Evolutionary conservation across 2,797 vertebrate genomes (phyloP), one percentile per base, ranked within the genome.

Genomic region (Thaleichthys pacificus): DNA sequence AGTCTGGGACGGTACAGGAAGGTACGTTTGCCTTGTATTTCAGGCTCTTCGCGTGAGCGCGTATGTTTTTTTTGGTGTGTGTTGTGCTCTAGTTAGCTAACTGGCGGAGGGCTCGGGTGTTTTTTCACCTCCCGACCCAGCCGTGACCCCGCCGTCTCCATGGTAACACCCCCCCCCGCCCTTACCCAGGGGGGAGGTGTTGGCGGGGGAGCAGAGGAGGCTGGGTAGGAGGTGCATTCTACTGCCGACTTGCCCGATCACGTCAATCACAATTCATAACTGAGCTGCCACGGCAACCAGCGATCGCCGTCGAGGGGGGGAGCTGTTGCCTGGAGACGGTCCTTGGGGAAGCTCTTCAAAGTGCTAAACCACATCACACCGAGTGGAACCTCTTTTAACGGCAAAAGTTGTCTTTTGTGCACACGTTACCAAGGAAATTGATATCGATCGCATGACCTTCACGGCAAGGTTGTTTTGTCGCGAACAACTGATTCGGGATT

Each of bases 111-210:
- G 21, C 24, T 72, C 24, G 62, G 62, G 47, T 32, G 56, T 49
- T 61, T 73, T 72, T 63, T 65, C 51, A 67, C 38, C 56, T 67
- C 22, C 65, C 30, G 65, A 49, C 71, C 71, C 5, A 35, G 35
- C 11, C 5, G 32, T 73, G 71, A 73, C 71, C 71, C 56, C 35
- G 3, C 12, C 19, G 19, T 73, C 19, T 61, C 58, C 24, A 51
- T 73, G 65, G 65, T 17, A 57, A 68, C 65, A 8, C 11, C 19
- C 54, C 28, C 24, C 4, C 24, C 24, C 24, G 24, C 24, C 24
- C n/a, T 38, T 42, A 12, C 57, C 35, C 15, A 17, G 56, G 26
- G 30, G 68, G n/a, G n/a, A n/a, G n/a, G n/a, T n/a, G n/a, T n/a
- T n/a, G n/a, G n/a, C n/a, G n/a, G n/a, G 57, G 57, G 28, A 24